Base-by-base conservation (phyloP, 2,113 vertebrate species). In the Boleophthalmus pectinirostris region DNA sequence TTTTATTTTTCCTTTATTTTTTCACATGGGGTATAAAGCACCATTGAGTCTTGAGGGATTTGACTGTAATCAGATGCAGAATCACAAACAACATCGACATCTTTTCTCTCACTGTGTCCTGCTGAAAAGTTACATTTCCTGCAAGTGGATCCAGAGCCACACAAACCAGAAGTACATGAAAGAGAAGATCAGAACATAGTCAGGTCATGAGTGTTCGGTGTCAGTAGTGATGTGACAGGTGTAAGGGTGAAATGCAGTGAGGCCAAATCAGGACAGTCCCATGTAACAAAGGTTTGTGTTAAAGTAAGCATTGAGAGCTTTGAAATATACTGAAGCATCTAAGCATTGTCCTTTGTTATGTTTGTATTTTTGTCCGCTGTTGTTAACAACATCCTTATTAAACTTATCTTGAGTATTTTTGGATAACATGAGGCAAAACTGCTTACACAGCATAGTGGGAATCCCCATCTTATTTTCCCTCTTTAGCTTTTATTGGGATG, bases 11-110 rank as follows among this genome's bases (percentile, higher is more conserved):
- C 24, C 29, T 61, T 66, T 16, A 68, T 79, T 73, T 75, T 73
- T 84, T 77, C 81, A 85, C 78, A 87, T 87, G 81, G 70, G 77
- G 74, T 43, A 65, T 45, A 83, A 78, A 82, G 46, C 78, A 35
- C 10, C 6, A 68, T 83, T 82, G 54, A 80, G 73, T 82, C 77
- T 49, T 66, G 66, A 66, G 79, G 78, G 78, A 81, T 82, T 83
- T 79, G 69, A 80, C 73, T 66, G 68, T 69, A 77, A 85, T 81
- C 67, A 72, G 56, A 68, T 73, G 80, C 80, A 88, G 77, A 82
- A 77, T 77, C 57, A 65, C 38, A 87, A 84, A 83, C 60, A 81
- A 46, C 71, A 43, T n/a, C 5, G 35, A 24, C 63, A 60, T 46
- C 73, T 51, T 73, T 78, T 69, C 25, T 57, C 49, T 65, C 58